Base-by-base conservation (phyloP, 2,797 vertebrate genomes). In the Pampus argenteus region DNA sequence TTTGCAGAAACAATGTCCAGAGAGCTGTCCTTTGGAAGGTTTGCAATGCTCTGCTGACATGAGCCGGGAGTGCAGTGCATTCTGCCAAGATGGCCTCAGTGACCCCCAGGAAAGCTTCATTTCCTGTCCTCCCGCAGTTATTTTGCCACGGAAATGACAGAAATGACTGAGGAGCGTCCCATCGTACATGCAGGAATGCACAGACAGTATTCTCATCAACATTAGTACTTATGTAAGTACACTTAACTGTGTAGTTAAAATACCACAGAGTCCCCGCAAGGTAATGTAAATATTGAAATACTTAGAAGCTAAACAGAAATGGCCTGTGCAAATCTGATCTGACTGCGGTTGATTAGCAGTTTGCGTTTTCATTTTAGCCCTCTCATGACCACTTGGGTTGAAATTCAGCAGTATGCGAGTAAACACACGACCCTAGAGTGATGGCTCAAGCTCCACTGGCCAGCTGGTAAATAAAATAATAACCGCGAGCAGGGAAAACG, bases 401-500 rank as follows among this genome's bases (percentile, higher is more conserved):
- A 65, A 50, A 44, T 58, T 57, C 40, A 23, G 67, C 61, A 49
- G 10, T 44, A 55, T 49, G 52, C 5, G 52, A 71, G 56, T 54
- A 60, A 60, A 72, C 40, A 67, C 31, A 69, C 31, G 68, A 48
- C 22, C 57, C 6, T 36, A 31, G 48, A 1, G 5, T 25, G 71
- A 74, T 11, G 61, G 44, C 63, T 84, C 74, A 66, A 47, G 65
- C 77, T 83, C 60, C 45, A 74, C 81, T 78, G 63, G 78, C 78
- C 70, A 71, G 67, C 68, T 56, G 58, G 66, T 84, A 85, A 90
- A 88, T 75, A 81, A 77, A 69, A 62, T 42, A 48, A 72, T 63
- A 75, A 83, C 51, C 48, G 57, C 49, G 29, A 31, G 59, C 38
- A 56, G 38, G 48, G 50, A 69, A 45, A 63, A 71, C 22, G 13